Base-by-base conservation (phyloP, 2,113 vertebrate species). In the Xyrauchen texanus region DNA sequence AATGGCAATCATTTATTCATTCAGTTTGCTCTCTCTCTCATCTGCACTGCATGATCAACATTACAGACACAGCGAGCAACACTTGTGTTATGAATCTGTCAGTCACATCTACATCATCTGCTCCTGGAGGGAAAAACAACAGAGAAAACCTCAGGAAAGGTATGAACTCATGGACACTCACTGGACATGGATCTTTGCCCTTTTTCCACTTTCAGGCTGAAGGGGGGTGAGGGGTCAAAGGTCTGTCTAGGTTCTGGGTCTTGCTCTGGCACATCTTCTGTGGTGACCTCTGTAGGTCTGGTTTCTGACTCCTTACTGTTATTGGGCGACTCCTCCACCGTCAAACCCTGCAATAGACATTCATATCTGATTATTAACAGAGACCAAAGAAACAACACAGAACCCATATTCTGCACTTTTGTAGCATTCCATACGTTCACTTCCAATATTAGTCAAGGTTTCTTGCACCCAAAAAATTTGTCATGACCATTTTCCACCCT, bases 131-230 rank as follows among this genome's bases (percentile, higher is more conserved):
- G 21, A 34, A 34, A 34, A 34, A 34, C 21, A 34, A 34, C 21
- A 34, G 21, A 34, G 21, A 34, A 34, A 34, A 34, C 21, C 21
- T 34, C 21, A 73, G 3, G 7, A 9, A 47, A 46, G 11, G 34
- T 21, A 7, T 55, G 46, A 6, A 67, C 2, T 55, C 62, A 53
- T 21, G 0, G 61, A n/a, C 60, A 92, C 93, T 94, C 80, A 94
- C 93, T 88, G 85, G 90, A 86, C 80, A 72, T 84, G 67, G 88
- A 87, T 49, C 5, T 64, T 45, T 91, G 89, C 10, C 61, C 62
- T 78, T 85, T 86, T 46, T 91, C 91, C 55, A 88, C 52, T 74
- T 90, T 90, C 68, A 42, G 82, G 80, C 85, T 88, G 63, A 16
- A 73, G 0, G 82, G 82, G 6, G 64, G 73, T 67, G 89, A 84